These are phyloP conservation scores for Alouatta palliata DNA, from an alignment of 2,113 vertebrate genomes.

Conservation along the genomic window DNA sequence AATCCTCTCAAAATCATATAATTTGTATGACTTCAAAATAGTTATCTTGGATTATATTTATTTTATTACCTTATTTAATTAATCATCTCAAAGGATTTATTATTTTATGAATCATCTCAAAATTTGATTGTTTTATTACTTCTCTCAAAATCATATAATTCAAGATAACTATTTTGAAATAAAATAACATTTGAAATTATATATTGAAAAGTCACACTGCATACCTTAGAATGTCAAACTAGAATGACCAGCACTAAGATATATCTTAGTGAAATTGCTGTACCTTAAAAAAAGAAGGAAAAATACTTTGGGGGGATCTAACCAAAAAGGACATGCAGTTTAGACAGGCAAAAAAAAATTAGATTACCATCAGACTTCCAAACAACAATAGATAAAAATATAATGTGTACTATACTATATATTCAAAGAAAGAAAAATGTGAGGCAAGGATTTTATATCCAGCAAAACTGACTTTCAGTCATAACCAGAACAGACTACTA, in stretches of 20 bases:
- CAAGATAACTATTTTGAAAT: neutral
- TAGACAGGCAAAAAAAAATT: neutral
- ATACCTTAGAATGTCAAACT: neutral
- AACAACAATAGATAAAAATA: neutral
- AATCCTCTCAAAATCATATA: too few species aligned
- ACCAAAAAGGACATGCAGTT: neutral
- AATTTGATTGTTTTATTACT: neutral
- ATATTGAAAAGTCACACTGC: neutral
- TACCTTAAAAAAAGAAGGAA: neutral
- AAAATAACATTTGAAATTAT: slow-evolving; percentile 26
- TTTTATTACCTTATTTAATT: neutral
- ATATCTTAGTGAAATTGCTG: neutral
- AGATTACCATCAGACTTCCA: neutral
- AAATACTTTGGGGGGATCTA: neutral
- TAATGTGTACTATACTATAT: neutral
- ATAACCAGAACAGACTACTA: neutral
- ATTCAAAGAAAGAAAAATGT: neutral
- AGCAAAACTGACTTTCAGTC: neutral
- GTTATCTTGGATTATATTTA: neutral
- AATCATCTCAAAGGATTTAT: neutral
- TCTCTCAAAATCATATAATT: neutral
- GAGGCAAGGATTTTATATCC: neutral
- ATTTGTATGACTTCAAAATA: too few species aligned
- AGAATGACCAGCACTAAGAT: neutral
- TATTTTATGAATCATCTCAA: neutral